phyloP scores from a whole-genome alignment of 1,140 invertebrate genomes.

The Melanaphis sacchari region DNA sequence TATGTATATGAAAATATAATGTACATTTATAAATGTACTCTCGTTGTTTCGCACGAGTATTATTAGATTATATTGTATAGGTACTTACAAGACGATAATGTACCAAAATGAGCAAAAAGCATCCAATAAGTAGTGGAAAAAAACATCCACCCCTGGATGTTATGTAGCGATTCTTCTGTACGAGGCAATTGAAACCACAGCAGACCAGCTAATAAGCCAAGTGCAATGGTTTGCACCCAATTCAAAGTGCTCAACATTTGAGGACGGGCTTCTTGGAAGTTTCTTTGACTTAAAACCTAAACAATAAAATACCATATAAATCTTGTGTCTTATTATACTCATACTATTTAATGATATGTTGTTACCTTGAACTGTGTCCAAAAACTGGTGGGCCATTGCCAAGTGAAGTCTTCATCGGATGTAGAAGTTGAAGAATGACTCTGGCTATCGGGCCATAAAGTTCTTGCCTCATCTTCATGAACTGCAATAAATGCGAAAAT shows the following conservation, averaged over 20 bases:
- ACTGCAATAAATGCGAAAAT: slow-evolving; percentile 60
- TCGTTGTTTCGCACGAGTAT: background rate
- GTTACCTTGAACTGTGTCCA: slow-evolving; percentile 79
- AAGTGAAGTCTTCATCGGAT: slow-evolving; percentile 70
- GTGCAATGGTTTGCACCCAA: slow-evolving; percentile 79
- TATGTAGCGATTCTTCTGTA: slow-evolving; percentile 77
- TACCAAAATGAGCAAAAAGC: slow-evolving; percentile 83
- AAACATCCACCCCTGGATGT: slow-evolving; percentile 88
- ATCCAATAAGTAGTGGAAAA: slow-evolving; percentile 89
- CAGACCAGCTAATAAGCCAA: slow-evolving; percentile 78
- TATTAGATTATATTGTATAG: background rate
- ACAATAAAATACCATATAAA: background rate
- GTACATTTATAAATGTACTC: background rate
- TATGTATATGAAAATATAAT: background rate
- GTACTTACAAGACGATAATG: slow-evolving; percentile 75
- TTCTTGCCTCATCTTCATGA: slow-evolving; percentile 74
- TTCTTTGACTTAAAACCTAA: slow-evolving; percentile 75
- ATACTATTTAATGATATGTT: slow-evolving; percentile 30
- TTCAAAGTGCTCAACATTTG: slow-evolving; percentile 82
- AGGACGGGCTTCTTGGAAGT: slow-evolving; percentile 80
- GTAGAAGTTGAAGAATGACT: slow-evolving; percentile 73
- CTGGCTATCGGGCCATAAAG: slow-evolving; percentile 77
- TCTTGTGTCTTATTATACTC: background rate
- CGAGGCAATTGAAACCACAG: slow-evolving; percentile 82
- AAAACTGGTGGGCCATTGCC: slow-evolving; percentile 81